Conservation (phyloP, 2,113 vertebrate species). For the Notarius lentiginosus region DNA sequence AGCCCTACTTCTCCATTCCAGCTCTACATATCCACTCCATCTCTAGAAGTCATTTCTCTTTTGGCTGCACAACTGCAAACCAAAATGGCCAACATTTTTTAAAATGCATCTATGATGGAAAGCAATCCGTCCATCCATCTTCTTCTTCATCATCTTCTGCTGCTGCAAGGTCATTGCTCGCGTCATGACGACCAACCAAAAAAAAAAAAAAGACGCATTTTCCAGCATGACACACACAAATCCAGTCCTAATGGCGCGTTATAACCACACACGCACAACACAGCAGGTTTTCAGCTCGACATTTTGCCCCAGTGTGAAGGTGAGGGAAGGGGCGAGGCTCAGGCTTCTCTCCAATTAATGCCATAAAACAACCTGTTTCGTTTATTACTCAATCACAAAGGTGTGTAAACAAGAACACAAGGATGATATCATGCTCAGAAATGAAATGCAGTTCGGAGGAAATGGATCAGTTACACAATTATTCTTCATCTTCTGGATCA, state of each 20-base stretch:
- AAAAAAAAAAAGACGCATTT: slow-evolving; percentile 3
- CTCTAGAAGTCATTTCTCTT: not conserved
- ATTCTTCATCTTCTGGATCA: not conserved
- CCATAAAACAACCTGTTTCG: slow-evolving; percentile 7
- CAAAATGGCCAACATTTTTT: not conserved
- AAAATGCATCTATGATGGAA: not conserved
- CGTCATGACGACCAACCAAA: slow-evolving; percentile 2
- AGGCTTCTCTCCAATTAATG: not conserved
- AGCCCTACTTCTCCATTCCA: too few species aligned
- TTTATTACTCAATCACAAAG: not conserved
- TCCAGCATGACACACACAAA: not conserved
- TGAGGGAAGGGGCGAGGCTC: slow-evolving; percentile 52
- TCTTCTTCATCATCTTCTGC: not conserved
- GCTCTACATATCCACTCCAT: not conserved
- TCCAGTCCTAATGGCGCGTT: not conserved
- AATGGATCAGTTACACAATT: not conserved
- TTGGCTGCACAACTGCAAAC: not conserved
- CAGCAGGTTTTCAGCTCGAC: not conserved
- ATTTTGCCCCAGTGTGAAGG: slow-evolving; percentile 9
- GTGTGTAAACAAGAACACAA: not conserved
- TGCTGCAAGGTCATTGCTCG: slow-evolving; percentile 37
- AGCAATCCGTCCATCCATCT: not conserved
- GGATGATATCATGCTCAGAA: not conserved
- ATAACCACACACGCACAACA: not conserved
- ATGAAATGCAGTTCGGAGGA: not conserved